A percentile compares a stretch with the other conserved stretches of the same genome.
phyloP scores from a whole-genome alignment of 2,113 vertebrate genomes.

The Ophiodon elongatus region DNA sequence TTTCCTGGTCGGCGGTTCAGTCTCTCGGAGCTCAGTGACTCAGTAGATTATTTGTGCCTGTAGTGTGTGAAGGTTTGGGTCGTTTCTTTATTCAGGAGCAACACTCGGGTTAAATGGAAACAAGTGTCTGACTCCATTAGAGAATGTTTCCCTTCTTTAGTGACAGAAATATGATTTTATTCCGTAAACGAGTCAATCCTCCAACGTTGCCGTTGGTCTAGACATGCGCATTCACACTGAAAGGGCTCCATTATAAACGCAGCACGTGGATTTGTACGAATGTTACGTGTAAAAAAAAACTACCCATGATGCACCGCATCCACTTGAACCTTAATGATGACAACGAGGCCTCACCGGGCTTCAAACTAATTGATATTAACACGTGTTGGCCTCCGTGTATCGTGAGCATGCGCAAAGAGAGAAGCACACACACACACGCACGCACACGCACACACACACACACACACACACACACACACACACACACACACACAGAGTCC shows the following conservation, averaged over 20 bases:
- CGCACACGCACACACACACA: background rate
- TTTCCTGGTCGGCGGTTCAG: background rate
- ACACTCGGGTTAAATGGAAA: background rate
- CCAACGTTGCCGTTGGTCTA: too few relatives aligned
- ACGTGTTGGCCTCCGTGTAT: background rate
- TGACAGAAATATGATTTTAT: background rate
- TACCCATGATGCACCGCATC: background rate
- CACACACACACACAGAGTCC: too few relatives aligned
- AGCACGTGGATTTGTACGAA: background rate
- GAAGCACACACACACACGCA: background rate
- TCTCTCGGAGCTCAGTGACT: too few relatives aligned
- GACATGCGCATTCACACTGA: background rate
- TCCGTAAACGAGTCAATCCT: background rate
- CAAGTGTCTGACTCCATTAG: background rate
- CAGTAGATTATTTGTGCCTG: rapidly evolving
- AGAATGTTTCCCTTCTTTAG: background rate
- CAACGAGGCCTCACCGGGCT: background rate
- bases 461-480: too few relatives aligned
- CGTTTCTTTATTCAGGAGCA: background rate
- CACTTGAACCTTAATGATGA: background rate
- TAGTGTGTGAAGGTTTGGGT: background rate
- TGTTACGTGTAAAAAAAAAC: background rate
- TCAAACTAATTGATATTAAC: background rate
- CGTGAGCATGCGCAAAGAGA: background rate
- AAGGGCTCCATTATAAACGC: background rate